Conservation (phyloP, 2,797 vertebrate species). For the Myripristis jacobus region DNA sequence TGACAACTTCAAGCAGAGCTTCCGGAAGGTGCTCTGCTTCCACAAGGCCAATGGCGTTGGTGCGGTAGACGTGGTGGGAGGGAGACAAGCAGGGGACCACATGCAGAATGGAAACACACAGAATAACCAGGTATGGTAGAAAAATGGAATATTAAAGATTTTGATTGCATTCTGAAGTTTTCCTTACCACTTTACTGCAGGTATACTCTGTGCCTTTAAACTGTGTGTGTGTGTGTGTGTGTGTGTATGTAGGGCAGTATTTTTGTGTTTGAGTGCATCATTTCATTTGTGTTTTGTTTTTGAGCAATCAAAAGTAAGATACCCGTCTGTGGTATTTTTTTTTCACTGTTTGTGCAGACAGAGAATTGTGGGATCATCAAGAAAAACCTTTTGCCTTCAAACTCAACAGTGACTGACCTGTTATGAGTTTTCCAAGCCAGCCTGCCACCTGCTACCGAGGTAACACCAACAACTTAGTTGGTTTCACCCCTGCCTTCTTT, state of each 20-base stretch:
- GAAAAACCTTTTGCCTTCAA: constrained; percentile 42
- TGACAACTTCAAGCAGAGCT: constrained; percentile 93
- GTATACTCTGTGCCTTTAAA: no score
- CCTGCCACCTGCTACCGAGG: neutral
- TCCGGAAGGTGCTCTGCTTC: constrained; percentile 80
- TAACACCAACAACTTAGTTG: constrained; percentile 8
- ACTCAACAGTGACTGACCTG: constrained; percentile 46
- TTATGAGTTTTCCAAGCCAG: constrained; percentile 31
- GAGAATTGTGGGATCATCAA: constrained; percentile 40
- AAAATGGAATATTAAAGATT: no score
- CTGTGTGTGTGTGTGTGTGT: neutral
- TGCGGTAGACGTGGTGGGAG: constrained; percentile 23
- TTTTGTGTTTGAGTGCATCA: no score
- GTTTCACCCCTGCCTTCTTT: neutral
- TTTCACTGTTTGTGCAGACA: constrained; percentile 59
- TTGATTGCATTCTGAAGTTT: neutral
- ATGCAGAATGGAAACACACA: constrained; percentile 81
- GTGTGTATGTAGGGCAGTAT: neutral
- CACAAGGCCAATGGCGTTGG: constrained; percentile 67
- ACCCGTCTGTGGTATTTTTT: constrained; percentile 40
- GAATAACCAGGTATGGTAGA: constrained; percentile 78
- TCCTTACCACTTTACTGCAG: no score
- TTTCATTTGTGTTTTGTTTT: neutral
- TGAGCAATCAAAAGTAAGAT: neutral
- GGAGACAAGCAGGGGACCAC: constrained; percentile 23